phyloP scores from a whole-genome alignment of 2,113 vertebrate genomes.

The Equus przewalskii region DNA sequence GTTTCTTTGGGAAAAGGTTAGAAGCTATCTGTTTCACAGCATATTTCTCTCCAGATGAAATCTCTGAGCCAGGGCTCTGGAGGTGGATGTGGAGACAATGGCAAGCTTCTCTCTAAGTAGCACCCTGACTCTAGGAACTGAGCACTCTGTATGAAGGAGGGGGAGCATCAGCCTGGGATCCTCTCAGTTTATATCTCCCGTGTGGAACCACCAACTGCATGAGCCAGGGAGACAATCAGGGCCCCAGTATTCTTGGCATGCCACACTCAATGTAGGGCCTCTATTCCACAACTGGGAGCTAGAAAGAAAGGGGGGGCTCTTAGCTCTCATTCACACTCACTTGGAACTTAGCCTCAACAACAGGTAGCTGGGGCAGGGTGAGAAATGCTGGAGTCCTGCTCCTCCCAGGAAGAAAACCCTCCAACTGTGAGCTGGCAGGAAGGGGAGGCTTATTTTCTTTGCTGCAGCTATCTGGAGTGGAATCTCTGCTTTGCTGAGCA shows the following conservation, averaged over 20 bases:
- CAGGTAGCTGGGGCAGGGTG: neutral
- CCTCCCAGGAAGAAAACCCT: neutral
- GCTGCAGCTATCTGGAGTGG: neutral
- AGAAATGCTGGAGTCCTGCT: neutral
- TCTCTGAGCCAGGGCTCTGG: neutral
- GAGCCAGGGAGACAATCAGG: neutral
- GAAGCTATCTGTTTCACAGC: neutral
- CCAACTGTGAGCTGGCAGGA: too few relatives aligned
- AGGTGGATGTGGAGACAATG: neutral
- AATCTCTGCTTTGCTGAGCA: neutral
- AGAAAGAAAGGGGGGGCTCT: neutral
- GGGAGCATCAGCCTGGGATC: neutral
- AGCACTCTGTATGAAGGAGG: neutral
- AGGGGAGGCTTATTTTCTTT: neutral
- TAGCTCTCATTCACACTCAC: neutral
- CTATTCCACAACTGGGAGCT: neutral
- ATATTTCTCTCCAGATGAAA: neutral
- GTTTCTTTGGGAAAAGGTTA: neutral
- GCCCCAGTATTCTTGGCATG: neutral
- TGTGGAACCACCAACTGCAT: neutral
- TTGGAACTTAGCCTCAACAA: neutral
- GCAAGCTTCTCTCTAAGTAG: neutral
- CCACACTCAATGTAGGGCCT: neutral
- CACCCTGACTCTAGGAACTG: neutral
- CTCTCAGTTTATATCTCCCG: neutral